Conservation (phyloP, 2,888 invertebrate genomes). For the Agonopterix heracliana region DNA sequence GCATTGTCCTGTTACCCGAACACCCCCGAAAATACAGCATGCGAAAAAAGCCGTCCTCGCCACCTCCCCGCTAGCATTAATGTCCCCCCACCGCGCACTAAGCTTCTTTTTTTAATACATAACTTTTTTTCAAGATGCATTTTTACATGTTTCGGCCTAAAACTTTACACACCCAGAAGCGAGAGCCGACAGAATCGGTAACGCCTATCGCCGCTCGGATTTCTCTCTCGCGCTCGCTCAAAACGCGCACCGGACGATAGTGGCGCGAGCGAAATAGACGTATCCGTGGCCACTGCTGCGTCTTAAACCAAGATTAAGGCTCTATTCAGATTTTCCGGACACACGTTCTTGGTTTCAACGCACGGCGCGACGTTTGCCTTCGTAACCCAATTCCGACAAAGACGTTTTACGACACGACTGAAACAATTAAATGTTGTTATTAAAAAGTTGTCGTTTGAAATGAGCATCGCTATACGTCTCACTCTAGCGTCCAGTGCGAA, state of each 20-base stretch:
- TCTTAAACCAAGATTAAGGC: conserved; percentile 71
- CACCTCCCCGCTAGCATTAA: conserved; percentile 68
- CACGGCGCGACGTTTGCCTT: conserved; percentile 33
- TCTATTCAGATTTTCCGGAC: conserved; percentile 62
- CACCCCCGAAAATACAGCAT: conserved; percentile 74
- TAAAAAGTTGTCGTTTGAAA: conserved; percentile 39
- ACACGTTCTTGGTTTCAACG: conserved; percentile 52
- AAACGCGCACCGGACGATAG: conserved; percentile 56
- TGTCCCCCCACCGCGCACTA: conserved; percentile 72
- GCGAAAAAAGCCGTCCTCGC: conserved; percentile 71
- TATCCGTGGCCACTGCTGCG: conserved; percentile 55
- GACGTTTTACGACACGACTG: conserved; percentile 7
- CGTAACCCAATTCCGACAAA: conserved; percentile 18
- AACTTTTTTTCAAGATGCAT: conserved; percentile 77
- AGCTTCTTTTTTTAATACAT: conserved; percentile 77
- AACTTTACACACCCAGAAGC: conserved; percentile 74
- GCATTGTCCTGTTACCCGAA: conserved; percentile 70
- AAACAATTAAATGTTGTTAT: conserved; percentile 22
- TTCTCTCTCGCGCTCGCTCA: conserved; percentile 53
- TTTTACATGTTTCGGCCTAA: conserved; percentile 77
- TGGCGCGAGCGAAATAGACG: conserved; percentile 63
- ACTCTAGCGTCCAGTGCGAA: conserved; percentile 72
- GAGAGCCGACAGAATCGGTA: conserved; percentile 54
- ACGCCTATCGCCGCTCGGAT: conserved; percentile 61
- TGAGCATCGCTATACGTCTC: conserved; percentile 61